A percentile compares a stretch with the other conserved stretches of the same genome.
Conservation (phyloP, 2,113 vertebrate genomes). For the Actenoides hombroni region DNA sequence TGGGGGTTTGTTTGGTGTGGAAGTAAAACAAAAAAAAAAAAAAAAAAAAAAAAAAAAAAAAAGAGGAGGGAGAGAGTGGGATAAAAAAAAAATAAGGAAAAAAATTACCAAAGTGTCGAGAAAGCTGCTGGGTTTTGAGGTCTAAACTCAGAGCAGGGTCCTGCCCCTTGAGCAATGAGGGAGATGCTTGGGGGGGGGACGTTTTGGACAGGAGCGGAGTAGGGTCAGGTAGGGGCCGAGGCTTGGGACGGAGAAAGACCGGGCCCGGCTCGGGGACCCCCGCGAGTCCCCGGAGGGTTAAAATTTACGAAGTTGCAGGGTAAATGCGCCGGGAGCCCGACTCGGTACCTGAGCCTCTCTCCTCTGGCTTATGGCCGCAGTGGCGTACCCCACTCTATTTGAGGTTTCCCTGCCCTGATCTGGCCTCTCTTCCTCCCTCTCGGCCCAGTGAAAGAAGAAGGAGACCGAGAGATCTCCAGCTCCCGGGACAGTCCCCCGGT, state of each 20-base stretch:
- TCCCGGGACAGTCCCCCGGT: slow-evolving; percentile 94
- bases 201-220: not conserved
- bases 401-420: not conserved
- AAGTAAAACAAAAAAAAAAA: no score
- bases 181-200: not conserved
- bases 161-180: not conserved
- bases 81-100: accelerated
- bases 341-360: not conserved
- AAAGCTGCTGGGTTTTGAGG: not conserved
- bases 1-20: no score
- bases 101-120: not conserved
- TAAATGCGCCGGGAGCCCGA: not conserved
- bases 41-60: accelerated
- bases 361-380: not conserved
- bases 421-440: not conserved
- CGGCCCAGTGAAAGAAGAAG: slow-evolving; percentile 93
- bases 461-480: slow-evolving; percentile 96
- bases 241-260: not conserved
- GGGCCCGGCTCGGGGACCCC: not conserved
- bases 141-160: not conserved
- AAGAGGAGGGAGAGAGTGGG: accelerated
- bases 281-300: not conserved
- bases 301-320: not conserved
- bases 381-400: accelerated
- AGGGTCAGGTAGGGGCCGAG: not conserved